Evolutionary conservation across 2,888 invertebrate genomes (phyloP).

Genomic region (Sarcophaga caerulescens): DNA sequence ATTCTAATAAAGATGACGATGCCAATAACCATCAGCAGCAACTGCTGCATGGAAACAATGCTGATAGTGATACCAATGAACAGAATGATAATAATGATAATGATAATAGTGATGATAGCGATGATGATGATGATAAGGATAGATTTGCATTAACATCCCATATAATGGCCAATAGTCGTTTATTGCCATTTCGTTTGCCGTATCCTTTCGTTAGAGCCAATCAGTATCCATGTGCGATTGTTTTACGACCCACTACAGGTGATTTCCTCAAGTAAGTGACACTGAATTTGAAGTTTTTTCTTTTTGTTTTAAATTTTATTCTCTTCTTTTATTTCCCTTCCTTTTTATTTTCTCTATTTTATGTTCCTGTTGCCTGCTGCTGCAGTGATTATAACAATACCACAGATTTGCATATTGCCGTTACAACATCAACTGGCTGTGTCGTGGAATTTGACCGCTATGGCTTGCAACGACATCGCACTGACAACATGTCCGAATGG

Average conservation of each 20-base stretch:
- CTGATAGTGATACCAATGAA: neutral
- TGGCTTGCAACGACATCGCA: constrained; percentile 84
- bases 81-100: constrained; percentile 13
- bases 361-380: constrained; percentile 38
- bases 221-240: constrained; percentile 90
- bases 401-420: constrained; percentile 94
- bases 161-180: constrained; percentile 54
- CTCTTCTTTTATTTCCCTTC: neutral
- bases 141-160: constrained; percentile 48
- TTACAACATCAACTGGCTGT: constrained; percentile 90
- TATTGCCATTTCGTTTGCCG: constrained; percentile 91
- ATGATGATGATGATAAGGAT: constrained; percentile 52
- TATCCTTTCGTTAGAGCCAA: constrained; percentile 93
- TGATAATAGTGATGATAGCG: constrained; percentile 24
- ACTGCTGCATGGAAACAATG: neutral
- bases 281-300: neutral
- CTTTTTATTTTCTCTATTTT: neutral
- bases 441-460: constrained; percentile 92
- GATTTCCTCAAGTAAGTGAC: constrained; percentile 91
- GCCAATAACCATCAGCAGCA: constrained; percentile 31
- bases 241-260: constrained; percentile 93
- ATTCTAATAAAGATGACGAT: constrained; percentile 52
- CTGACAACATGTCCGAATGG: constrained; percentile 82
- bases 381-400: constrained; percentile 90
- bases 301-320: neutral